Base-by-base conservation (phyloP, 1,140 invertebrate genomes). In the Cheumatopsyche charites region DNA sequence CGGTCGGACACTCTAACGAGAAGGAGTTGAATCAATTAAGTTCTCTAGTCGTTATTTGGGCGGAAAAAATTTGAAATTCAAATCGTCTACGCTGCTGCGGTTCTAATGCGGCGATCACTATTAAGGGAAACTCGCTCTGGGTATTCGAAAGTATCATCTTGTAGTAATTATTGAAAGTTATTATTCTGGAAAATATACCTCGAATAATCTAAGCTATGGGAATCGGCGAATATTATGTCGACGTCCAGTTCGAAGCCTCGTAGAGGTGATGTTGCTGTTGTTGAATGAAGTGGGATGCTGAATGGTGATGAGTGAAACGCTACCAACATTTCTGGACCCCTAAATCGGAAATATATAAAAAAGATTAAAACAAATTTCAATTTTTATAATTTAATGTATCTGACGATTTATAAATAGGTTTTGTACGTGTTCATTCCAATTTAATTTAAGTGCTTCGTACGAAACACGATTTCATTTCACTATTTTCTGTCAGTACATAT, bases 161-260 rank as follows among this genome's bases (percentile, higher is more conserved):
- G 41, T 42, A 42, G 41, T n/a, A 36, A 36, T 36, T 36, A 4
- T 4, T 36, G 9, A 36, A 36, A 36, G 29, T 4, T 4, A 36
- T 4, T 4, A 36, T 36, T 36, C 3, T 36, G 3, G 23, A 61
- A 58, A 52, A 23, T 67, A 73, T 25, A 84, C 83, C 84, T 78
- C 70, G 82, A 78, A 79, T 87, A 85, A 71, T 85, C 83, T 1
- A 84, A 77, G 11, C 82, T 83, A 76, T 94, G 91, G 0, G 92
- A 94, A 78, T 95, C 92, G 0, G 92, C 90, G 77, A 94, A 94
- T 7, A 94, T 86, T n/a, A 95, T 91, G 75, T 93, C 91, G 7
- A 94, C 90, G 77, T 95, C 91, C 6, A 96, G 85, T 77, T 95
- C 93, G 72, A 94, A 90, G 58, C 90, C 90, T 0, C 90, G 82